A percentile compares a stretch with the other conserved stretches of the same genome.
Evolutionary conservation across 2,797 vertebrate genomes (phyloP).

Genomic region (Anabas testudineus): DNA sequence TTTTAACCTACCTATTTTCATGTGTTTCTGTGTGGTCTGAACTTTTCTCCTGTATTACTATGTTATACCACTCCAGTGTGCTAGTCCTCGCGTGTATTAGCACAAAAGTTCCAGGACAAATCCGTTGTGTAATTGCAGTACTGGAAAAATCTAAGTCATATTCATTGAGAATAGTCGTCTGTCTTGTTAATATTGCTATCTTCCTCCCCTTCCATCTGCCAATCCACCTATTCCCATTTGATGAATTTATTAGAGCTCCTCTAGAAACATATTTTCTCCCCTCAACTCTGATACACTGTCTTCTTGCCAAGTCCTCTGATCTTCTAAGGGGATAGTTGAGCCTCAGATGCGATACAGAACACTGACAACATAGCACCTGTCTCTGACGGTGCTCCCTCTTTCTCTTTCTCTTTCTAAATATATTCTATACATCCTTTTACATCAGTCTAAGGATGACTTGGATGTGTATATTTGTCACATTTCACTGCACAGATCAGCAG

Average conservation of each 20-base stretch:
- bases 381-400: not conserved
- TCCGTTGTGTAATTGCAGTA: not conserved
- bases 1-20: too few relatives aligned
- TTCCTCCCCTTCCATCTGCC: slow-evolving; percentile 28
- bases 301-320: slow-evolving; percentile 31
- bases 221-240: slow-evolving; percentile 30
- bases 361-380: not conserved
- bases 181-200: slow-evolving; percentile 21
- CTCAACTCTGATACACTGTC: slow-evolving; percentile 15
- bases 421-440: not conserved
- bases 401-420: not conserved
- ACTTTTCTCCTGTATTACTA: not conserved
- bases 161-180: slow-evolving; percentile 4
- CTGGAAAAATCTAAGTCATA: not conserved
- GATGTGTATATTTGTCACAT: slow-evolving; percentile 7
- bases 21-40: not conserved
- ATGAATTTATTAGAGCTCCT: slow-evolving; percentile 26
- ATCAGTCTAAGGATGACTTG: not conserved
- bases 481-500: not conserved
- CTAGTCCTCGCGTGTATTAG: not conserved
- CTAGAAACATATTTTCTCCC: slow-evolving; percentile 25
- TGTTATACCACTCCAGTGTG: too few relatives aligned
- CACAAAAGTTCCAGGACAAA: not conserved
- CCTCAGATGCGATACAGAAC: slow-evolving; percentile 8
- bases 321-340: not conserved